Percentiles rank a stretch among this genome's conserved stretches.
Evolutionary conservation across 2,113 vertebrate genomes (phyloP).

Genomic region (Grus americana): DNA sequence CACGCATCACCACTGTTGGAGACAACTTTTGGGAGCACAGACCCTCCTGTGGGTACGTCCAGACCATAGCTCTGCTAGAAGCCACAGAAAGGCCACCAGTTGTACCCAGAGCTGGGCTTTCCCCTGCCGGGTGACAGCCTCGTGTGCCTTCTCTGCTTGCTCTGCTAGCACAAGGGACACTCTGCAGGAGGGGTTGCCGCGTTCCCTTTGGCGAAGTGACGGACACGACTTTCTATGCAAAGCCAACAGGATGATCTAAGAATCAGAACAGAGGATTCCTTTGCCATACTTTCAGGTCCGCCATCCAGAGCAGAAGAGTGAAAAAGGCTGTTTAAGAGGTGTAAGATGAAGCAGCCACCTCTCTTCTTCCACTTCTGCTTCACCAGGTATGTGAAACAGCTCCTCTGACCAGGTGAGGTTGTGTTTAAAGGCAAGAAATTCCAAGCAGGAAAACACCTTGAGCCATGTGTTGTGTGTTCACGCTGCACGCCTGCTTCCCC

Average conservation of each 20-base stretch:
- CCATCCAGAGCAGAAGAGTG: not conserved
- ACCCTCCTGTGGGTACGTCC: not conserved
- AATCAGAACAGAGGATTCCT: not conserved
- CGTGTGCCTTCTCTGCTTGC: not conserved
- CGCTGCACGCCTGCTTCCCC: rapidly evolving
- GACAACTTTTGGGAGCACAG: not conserved
- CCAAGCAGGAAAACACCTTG: not conserved
- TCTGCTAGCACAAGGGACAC: not conserved
- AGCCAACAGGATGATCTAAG: not conserved
- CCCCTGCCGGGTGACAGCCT: not conserved
- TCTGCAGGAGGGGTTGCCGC: rapidly evolving
- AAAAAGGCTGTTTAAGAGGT: not conserved
- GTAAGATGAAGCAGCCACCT: rapidly evolving
- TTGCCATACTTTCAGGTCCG: not conserved
- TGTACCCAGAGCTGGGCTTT: not conserved
- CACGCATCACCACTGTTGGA: rapidly evolving
- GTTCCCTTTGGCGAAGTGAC: not conserved
- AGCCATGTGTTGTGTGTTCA: not conserved
- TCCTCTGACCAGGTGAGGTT: not conserved
- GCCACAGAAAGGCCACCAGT: rapidly evolving
- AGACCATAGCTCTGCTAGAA: not conserved
- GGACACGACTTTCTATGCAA: not conserved
- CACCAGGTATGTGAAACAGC: not conserved
- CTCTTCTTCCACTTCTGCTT: not conserved
- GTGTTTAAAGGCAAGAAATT: not conserved